Base-by-base conservation (phyloP, 2,888 invertebrate genomes). In the Drosophila eohydei region DNA sequence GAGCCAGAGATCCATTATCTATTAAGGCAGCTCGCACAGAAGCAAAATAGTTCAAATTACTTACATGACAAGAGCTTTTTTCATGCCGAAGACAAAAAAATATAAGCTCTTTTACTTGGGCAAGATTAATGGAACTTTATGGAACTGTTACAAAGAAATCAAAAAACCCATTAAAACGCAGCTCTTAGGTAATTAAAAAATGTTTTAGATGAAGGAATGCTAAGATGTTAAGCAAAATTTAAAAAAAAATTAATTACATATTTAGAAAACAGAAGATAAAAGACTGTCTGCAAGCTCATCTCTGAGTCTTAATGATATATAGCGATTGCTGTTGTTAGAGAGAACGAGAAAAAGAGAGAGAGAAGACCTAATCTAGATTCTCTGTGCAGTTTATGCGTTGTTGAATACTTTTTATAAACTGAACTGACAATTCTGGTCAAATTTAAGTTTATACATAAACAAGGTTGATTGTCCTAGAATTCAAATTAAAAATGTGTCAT, bases 1-100 rank as follows among this genome's bases (percentile, higher is more conserved):
- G 14, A 40, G 28, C 8, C 9, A 52, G 26, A 26, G 34, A 52
- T 32, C n/a, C 40, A 30, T 51, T 41, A 38, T 52, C 52, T 34
- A 26, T 54, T 46, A 38, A 14, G 51, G 32, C 16, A 21, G 9
- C 36, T 46, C 9, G 4, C 32, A 38, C 52, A 16, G 51, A 59
- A 40, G 52, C 30, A 14, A 75, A 43, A 57, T 69, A 68, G 30
- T 38, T 34, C 5, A 36, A 44, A 7, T 32, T 21, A 40, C 0
- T 21, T 54, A 30, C 26, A n/a, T 30, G 36, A 51, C 34, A 7
- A 14, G 21, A 14, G n/a, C n/a, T 16, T 1, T 46, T 46, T 46
- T 46, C n/a, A 12, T 50, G 0, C 16, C 16, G 32, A 11, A 9
- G 11, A 7, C 50, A 32, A 16, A 11, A 11, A 1, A 32, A 30